A percentile compares a stretch with the other conserved stretches of the same genome.
phyloP scores from a whole-genome alignment of 2,888 invertebrate species.

The Syrphus vitripennis region DNA sequence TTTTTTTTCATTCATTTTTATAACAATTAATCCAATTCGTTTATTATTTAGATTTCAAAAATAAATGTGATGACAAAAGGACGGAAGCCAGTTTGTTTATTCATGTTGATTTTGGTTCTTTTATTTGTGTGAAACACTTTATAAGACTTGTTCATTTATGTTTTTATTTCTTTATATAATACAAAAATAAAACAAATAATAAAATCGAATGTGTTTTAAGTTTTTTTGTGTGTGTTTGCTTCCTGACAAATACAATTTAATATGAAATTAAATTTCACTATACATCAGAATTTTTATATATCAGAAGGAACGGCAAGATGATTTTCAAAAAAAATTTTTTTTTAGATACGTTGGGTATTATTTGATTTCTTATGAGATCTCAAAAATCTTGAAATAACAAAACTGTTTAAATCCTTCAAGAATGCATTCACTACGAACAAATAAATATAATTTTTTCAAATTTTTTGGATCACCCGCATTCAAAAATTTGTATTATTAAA shows the following conservation, averaged over 20 bases:
- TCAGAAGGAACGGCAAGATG: slow-evolving; percentile 39
- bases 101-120: slow-evolving; percentile 33
- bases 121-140: neutral
- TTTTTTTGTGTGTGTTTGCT: slow-evolving; percentile 41
- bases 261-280: too few species aligned
- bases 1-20: slow-evolving; percentile 10
- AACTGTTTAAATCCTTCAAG: too few species aligned
- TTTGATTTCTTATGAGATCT: too few species aligned
- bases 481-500: too few species aligned
- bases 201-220: neutral
- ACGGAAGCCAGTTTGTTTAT: slow-evolving; percentile 55
- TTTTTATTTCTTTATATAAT: neutral
- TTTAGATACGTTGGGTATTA: neutral
- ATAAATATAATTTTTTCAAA: too few species aligned
- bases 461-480: too few species aligned
- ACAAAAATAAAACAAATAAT: neutral
- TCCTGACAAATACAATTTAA: slow-evolving; percentile 44
- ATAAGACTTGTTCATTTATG: neutral
- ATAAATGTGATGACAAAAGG: slow-evolving; percentile 51
- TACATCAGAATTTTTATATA: too few species aligned
- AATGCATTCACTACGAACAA: too few species aligned
- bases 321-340: neutral
- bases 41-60: neutral
- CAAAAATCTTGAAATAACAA: too few species aligned
- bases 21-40: slow-evolving; percentile 27